Conservation (phyloP, 2,888 invertebrate species). For the Agonum fuliginosum region DNA sequence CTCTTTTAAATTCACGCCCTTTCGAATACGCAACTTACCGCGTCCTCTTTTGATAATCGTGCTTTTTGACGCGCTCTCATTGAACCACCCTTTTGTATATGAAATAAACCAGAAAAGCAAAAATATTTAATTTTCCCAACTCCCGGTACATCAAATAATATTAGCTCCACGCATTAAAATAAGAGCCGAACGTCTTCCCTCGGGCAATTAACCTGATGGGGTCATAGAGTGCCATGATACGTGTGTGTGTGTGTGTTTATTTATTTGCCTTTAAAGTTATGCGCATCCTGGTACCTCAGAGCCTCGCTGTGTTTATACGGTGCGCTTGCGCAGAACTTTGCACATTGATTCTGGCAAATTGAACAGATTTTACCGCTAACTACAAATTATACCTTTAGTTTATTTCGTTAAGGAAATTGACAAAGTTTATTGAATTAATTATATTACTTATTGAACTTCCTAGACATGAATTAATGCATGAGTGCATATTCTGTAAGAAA, state of each 20-base stretch:
- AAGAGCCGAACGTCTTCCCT: constrained; percentile 23
- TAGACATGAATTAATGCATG: too few relatives aligned
- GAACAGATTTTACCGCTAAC: not conserved
- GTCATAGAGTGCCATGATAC: constrained; percentile 20
- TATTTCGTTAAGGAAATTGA: not conserved
- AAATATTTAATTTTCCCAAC: too few relatives aligned
- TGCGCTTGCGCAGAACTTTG: not conserved
- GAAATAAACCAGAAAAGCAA: too few relatives aligned
- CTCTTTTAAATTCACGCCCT: too few relatives aligned
- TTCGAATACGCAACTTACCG: too few relatives aligned
- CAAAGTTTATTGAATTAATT: not conserved
- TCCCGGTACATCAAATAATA: too few relatives aligned
- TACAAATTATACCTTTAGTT: not conserved
- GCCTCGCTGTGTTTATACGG: not conserved
- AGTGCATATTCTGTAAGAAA: too few relatives aligned
- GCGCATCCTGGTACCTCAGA: not conserved
- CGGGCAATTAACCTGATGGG: constrained; percentile 26
- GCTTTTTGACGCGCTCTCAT: too few relatives aligned
- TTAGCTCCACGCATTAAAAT: constrained; percentile 31
- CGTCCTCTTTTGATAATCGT: too few relatives aligned
- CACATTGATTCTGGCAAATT: constrained; percentile 8
- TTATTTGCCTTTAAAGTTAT: constrained; percentile 27
- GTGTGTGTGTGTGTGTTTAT: constrained; percentile 4
- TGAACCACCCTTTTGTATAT: too few relatives aligned
- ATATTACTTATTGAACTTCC: too few relatives aligned